These are phyloP conservation scores for Podotricha telesiphe DNA, from an alignment of 2,888 invertebrate genomes.

Conservation along the genomic window DNA sequence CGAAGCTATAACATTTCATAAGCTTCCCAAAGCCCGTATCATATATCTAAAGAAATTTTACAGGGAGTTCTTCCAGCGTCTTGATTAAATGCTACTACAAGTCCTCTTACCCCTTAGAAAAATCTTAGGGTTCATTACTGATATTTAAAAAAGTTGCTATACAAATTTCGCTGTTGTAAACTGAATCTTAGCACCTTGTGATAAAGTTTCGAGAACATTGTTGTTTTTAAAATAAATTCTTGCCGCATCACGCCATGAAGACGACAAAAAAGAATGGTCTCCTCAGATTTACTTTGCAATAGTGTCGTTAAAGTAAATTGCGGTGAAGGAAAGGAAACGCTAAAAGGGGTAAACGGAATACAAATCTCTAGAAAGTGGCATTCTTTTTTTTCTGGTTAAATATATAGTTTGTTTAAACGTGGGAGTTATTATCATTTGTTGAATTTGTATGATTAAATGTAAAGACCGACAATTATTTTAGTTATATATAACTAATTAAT, in stretches of 20 bases:
- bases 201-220: constrained; percentile 13
- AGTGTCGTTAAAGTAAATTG: constrained; percentile 73
- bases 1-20: constrained; percentile 17
- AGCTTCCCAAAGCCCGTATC: constrained; percentile 21
- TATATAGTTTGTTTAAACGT: constrained; percentile 31
- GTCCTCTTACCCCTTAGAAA: constrained; percentile 64
- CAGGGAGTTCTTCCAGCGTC: constrained; percentile 47
- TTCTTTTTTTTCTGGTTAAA: constrained; percentile 37
- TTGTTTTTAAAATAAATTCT: constrained; percentile 22
- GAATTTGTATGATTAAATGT: too few species aligned
- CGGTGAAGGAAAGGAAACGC: constrained; percentile 68
- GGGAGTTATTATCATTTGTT: constrained; percentile 14
- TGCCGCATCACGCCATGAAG: constrained; percentile 47
- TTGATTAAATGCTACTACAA: constrained; percentile 69
- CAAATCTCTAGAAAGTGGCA: constrained; percentile 44
- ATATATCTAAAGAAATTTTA: constrained; percentile 28
- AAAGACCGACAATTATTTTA: too few species aligned
- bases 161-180: constrained; percentile 16
- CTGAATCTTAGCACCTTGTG: not conserved
- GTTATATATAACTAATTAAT: too few species aligned
- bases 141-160: constrained; percentile 41
- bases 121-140: constrained; percentile 71
- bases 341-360: constrained; percentile 50
- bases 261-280: constrained; percentile 63
- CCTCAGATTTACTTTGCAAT: constrained; percentile 66